Conservation (phyloP, 1,140 invertebrate genomes). For the Archivesica marissinica region DNA sequence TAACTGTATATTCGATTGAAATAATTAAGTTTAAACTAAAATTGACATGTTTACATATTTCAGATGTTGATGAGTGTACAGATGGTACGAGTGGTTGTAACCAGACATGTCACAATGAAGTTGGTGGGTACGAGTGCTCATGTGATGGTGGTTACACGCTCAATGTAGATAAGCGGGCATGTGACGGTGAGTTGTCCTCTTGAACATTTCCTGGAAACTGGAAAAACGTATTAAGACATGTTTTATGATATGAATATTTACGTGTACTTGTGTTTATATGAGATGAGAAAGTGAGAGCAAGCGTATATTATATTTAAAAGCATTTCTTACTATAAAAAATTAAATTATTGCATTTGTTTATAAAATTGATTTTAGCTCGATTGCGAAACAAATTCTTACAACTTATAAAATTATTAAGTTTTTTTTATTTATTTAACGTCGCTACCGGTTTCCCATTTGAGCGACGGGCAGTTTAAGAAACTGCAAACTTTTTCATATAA, state of each 20-base stretch:
- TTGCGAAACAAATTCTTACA: no score
- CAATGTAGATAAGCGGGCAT: constrained; percentile 7
- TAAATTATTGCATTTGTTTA: not conserved
- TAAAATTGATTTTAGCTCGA: no score
- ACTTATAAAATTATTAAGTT: not conserved
- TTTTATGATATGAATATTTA: not conserved
- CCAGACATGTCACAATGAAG: constrained; percentile 54
- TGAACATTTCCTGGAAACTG: not conserved
- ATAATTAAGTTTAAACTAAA: no score
- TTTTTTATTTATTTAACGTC: not conserved
- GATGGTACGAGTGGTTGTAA: constrained; percentile 23
- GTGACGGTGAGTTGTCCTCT: not conserved
- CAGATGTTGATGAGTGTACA: constrained; percentile 57
- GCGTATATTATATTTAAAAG: not conserved
- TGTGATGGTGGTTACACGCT: constrained; percentile 54
- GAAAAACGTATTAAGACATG: not conserved
- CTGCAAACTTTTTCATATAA: no score
- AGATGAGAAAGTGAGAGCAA: not conserved
- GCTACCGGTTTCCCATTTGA: no score
- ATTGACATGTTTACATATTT: not conserved
- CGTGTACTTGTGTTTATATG: not conserved
- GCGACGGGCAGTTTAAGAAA: no score
- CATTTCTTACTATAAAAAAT: not conserved
- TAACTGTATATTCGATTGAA: no score
- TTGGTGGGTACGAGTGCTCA: constrained; percentile 57